Base-by-base conservation (phyloP, 2,888 invertebrate genomes). In the Drosophila formosana region DNA sequence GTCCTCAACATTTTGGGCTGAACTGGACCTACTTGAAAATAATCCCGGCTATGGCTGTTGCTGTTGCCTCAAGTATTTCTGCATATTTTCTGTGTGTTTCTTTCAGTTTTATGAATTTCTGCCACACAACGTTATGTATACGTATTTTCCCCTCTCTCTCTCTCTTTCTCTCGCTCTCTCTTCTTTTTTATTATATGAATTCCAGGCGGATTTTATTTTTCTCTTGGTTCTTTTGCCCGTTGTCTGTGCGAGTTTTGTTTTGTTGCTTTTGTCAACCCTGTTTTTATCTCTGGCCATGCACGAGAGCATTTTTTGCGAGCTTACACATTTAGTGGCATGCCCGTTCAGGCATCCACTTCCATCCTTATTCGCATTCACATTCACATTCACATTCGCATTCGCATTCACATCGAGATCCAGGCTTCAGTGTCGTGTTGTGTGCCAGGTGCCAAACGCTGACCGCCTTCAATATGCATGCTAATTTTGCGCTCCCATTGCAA, bases 401-500 rank as follows among this genome's bases (percentile, higher is more conserved):
- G 45, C 39, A 53, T 68, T 25, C 32, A 4, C 28, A 45, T 51
- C 13, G 13, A 8, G 1, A 30, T 49, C 6, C 34, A 34, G 41
- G 18, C 46, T 8, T 11, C 52, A 34, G 74, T 18, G 18, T 18
- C 18, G 18, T 18, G 18, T 55, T 32, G 23, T 55, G 62, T 8
- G 73, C 58, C 75, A 75, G 75, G 75, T 78, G 76, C 58, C 71
- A 71, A 77, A 66, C 49, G 61, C 64, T 77, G 77, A 75, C 79
- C 75, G 78, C 64, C 71, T 65, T 77, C 79, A 77, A 78, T 77
- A 77, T 77, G 75, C 77, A 77, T 77, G 77, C 77, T 77, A 77
- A 77, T 78, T 75, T 75, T 50, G 41, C 30, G 39, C 73, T 46
- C 45, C 62, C 63, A 43, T 41, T 37, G 50, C 46, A 65, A 25